Evolutionary conservation across 2,113 vertebrate species (phyloP), one percentile per base, ranked within the genome.

Genomic region (Alosa alosa): DNA sequence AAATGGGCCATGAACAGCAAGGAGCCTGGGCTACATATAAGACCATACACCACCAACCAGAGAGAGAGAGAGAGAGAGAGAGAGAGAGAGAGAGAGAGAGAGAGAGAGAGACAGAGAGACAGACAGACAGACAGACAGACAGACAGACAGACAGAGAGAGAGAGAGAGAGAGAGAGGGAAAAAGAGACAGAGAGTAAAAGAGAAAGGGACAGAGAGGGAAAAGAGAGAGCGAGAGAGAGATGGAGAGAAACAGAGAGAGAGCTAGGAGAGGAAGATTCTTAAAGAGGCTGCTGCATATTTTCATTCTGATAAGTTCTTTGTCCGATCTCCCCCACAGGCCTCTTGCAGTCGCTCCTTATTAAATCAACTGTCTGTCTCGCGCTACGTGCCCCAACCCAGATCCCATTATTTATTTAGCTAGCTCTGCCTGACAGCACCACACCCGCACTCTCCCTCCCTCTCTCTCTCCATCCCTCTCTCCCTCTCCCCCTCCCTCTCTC

Each of bases 301-400:
- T 90, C 91, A 92, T 93, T 89, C 88, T 91, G 91, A 93, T 92
- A 88, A 90, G 91, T n/a, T 60, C 4, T 88, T 92, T 92, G 90
- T 93, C 92, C 91, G 93, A 93, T 94, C 90, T 92, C 89, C 89
- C 89, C 86, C 44, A 87, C 86, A 89, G 90, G 92, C 50, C 39
- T 44, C 20, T 17, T 18, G 10, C 68, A 18, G 13, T n/a, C 45
- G 31, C 88, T 87, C 87, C 92, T 92, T 92, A 93, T 93, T 92
- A 92, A 91, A 92, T 91, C 90, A 88, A 87, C 88, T 46, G 72
- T 89, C 83, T 84, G 87, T 31, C 31, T 31, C 87, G 31, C 82
- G 87, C 75, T 86, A 60, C 52, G 68, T 84, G 81, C 82, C 78
- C 45, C 6, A 83, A 86, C 25, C 20, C 18, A 60, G 18, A 3